These are phyloP conservation scores for Caenorhabditis sp. DNA, from an alignment of 2,888 invertebrate genomes.

Conservation along the genomic window DNA sequence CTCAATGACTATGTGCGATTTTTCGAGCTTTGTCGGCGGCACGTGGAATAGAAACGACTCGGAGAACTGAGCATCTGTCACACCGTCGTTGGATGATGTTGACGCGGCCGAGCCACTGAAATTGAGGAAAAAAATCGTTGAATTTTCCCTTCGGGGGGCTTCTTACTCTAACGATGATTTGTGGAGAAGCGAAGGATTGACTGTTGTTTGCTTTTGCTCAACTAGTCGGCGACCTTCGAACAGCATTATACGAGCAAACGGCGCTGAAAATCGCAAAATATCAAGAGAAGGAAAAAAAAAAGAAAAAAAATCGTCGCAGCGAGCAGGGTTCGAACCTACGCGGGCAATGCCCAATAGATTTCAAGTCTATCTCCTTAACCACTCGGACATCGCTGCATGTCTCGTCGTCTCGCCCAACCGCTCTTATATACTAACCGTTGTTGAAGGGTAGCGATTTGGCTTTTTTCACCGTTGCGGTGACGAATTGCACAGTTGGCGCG, in stretches of 20 bases:
- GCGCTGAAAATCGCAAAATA: constrained; percentile 42
- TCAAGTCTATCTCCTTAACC: constrained; percentile 78
- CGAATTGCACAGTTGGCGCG: constrained; percentile 63
- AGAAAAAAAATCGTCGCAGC: constrained; percentile 50
- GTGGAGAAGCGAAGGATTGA: constrained; percentile 51
- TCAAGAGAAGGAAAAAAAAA: constrained; percentile 7
- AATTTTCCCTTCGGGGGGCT: neutral
- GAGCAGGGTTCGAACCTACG: constrained; percentile 79
- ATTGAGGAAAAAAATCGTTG: neutral
- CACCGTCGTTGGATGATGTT: constrained; percentile 51
- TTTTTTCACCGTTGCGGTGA: constrained; percentile 68
- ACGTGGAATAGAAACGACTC: constrained; percentile 65
- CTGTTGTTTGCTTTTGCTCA: constrained; percentile 65
- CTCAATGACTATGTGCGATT: constrained; percentile 63
- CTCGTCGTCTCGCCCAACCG: neutral
- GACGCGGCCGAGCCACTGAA: constrained; percentile 54
- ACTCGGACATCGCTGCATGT: constrained; percentile 59
- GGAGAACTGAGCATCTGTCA: constrained; percentile 56
- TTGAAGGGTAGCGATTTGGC: constrained; percentile 56
- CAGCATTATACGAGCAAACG: constrained; percentile 62
- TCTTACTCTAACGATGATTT: constrained; percentile 51
- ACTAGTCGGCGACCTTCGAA: constrained; percentile 64
- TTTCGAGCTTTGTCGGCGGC: constrained; percentile 52
- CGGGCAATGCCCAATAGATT: constrained; percentile 78
- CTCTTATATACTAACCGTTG: constrained; percentile 36